A percentile compares a stretch with the other conserved stretches of the same genome.
Evolutionary conservation across 2,797 vertebrate species (phyloP).

Genomic region (Scolopax rusticola): DNA sequence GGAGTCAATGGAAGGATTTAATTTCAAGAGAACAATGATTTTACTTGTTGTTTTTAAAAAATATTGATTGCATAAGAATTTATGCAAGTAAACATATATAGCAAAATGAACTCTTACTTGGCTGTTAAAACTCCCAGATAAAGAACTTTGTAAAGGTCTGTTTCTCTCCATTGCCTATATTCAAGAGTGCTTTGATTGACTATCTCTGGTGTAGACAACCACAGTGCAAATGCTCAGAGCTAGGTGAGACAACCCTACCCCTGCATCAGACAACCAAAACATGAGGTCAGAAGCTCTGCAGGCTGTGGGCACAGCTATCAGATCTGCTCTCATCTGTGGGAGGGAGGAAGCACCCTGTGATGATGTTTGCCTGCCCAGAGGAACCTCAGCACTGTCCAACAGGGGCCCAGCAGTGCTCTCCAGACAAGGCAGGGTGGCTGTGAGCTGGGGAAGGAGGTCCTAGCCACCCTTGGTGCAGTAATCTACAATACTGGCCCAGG

Average conservation of each 20-base stretch:
- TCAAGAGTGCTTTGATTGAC: neutral
- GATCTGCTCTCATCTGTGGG: neutral
- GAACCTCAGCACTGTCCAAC: neutral
- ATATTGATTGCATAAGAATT: neutral
- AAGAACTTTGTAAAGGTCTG: neutral
- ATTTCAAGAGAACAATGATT: neutral
- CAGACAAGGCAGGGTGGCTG: no score
- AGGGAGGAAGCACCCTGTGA: neutral
- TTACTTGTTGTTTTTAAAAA: neutral
- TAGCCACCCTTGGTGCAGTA: neutral
- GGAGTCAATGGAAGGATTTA: neutral
- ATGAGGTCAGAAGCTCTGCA: accelerated
- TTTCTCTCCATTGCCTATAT: neutral
- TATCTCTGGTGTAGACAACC: neutral
- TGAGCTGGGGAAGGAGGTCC: neutral
- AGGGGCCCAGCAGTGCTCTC: neutral
- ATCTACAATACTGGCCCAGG: neutral
- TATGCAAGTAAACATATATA: accelerated
- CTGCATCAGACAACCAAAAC: neutral
- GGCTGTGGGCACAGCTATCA: neutral
- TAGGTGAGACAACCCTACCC: neutral
- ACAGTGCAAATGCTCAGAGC: neutral
- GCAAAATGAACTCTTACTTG: neutral
- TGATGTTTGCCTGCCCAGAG: neutral
- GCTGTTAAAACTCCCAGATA: neutral